These are phyloP conservation scores for Oophaga sylvatica DNA, from an alignment of 2,797 vertebrate genomes.

Conservation along the genomic window DNA sequence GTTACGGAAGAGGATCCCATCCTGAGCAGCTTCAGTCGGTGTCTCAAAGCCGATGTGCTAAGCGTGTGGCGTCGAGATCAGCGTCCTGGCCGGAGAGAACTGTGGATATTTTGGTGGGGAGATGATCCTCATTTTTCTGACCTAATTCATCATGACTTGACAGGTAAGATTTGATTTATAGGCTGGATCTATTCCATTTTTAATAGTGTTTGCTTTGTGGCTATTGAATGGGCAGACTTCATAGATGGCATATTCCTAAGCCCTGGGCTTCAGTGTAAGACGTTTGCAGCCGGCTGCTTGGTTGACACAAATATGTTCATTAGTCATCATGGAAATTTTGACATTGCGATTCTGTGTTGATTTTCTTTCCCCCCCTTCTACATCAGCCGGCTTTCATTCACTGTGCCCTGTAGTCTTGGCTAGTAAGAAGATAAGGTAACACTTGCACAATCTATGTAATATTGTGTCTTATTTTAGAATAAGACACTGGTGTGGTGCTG, in stretches of 20 bases:
- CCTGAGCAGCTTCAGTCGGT: conserved; percentile 97
- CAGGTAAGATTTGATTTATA: conserved; percentile 76
- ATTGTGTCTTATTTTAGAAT: too few relatives aligned
- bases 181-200: too few relatives aligned
- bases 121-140: conserved; percentile 94
- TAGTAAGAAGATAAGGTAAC: background rate
- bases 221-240: background rate
- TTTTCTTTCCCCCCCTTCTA: background rate
- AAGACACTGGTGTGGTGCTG: too few relatives aligned
- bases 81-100: conserved; percentile 91
- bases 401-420: background rate
- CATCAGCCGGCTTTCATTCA: background rate
- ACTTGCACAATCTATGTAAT: too few relatives aligned
- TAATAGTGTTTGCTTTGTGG: background rate
- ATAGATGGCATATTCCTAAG: background rate
- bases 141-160: conserved; percentile 93
- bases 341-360: background rate
- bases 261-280: background rate
- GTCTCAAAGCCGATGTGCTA: conserved; percentile 93
- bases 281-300: background rate
- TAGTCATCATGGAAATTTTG: background rate
- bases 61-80: conserved; percentile 95
- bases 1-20: conserved; percentile 98
- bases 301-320: background rate
- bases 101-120: conserved; percentile 99